Percentiles rank a stretch among this genome's conserved stretches.
These are phyloP conservation scores for Pasiphila rectangulata DNA, from an alignment of 2,888 invertebrate species.

Conservation along the genomic window DNA sequence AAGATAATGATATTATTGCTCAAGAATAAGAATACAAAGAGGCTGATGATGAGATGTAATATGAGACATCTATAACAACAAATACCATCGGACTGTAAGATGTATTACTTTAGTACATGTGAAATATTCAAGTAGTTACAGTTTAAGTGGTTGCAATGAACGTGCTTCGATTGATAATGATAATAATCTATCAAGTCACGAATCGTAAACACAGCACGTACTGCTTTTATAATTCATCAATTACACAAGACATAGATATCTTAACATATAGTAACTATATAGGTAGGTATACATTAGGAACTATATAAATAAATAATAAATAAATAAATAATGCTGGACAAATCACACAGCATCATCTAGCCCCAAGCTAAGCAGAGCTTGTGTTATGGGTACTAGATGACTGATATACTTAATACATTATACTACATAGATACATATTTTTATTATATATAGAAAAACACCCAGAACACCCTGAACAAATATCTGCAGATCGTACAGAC, in stretches of 20 bases:
- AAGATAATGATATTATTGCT: conserved; percentile 5
- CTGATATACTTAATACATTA: no score
- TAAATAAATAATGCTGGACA: no score
- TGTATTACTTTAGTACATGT: conserved; percentile 1
- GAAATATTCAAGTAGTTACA: conserved; percentile 13
- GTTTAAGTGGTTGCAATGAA: conserved; percentile 42
- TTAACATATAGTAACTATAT: no score
- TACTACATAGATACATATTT: no score
- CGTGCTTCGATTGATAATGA: conserved; percentile 56
- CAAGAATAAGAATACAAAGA: conserved; percentile 4
- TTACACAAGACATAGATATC: conserved; percentile 6
- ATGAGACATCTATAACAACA: neutral
- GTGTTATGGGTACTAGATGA: no score
- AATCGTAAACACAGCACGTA: conserved; percentile 55
- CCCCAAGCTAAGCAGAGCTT: no score
- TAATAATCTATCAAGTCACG: conserved; percentile 56
- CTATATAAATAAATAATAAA: no score
- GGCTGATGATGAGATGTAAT: neutral
- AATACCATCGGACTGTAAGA: neutral
- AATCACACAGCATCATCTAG: no score
- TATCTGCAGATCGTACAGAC: no score
- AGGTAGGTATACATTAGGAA: no score
- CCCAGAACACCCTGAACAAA: no score
- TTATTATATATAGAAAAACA: no score
- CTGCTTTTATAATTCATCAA: conserved; percentile 40